A percentile compares a stretch with the other conserved stretches of the same genome.
Evolutionary conservation across 2,113 vertebrate genomes (phyloP).

Genomic region (Amphiprion percula): DNA sequence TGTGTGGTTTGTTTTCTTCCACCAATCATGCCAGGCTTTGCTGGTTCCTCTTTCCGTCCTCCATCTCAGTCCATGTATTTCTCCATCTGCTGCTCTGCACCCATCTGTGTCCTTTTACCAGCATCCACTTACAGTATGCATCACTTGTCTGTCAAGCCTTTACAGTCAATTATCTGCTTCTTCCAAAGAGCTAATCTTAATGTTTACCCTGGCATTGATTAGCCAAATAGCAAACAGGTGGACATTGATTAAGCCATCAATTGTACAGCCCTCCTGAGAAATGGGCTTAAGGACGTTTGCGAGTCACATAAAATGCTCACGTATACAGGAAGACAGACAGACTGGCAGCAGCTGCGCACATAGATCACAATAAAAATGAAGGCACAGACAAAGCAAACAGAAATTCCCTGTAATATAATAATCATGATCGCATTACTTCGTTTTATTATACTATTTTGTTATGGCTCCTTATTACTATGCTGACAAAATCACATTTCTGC

Average conservation of each 20-base stretch:
- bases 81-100: constrained; percentile 34
- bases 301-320: constrained; percentile 34
- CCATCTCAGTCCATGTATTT: constrained; percentile 20
- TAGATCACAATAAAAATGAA: constrained; percentile 65
- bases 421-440: constrained; percentile 67
- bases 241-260: constrained; percentile 59
- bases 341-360: constrained; percentile 48
- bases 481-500: constrained; percentile 72
- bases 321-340: constrained; percentile 36
- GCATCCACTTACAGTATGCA: constrained; percentile 31
- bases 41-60: constrained; percentile 30
- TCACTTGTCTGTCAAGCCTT: constrained; percentile 43
- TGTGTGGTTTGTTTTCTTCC: constrained; percentile 19
- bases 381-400: constrained; percentile 63
- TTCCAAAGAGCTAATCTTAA: constrained; percentile 62
- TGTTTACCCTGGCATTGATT: constrained; percentile 72
- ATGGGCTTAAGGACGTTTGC: constrained; percentile 37
- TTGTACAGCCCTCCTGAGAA: constrained; percentile 58
- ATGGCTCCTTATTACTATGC: constrained; percentile 66
- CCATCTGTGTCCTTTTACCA: constrained; percentile 44
- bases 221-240: constrained; percentile 62
- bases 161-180: constrained; percentile 60
- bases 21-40: constrained; percentile 3
- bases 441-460: constrained; percentile 74
- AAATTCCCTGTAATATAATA: constrained; percentile 73